phyloP scores from a whole-genome alignment of 2,113 vertebrate genomes.

The Pterocles gutturalis region DNA sequence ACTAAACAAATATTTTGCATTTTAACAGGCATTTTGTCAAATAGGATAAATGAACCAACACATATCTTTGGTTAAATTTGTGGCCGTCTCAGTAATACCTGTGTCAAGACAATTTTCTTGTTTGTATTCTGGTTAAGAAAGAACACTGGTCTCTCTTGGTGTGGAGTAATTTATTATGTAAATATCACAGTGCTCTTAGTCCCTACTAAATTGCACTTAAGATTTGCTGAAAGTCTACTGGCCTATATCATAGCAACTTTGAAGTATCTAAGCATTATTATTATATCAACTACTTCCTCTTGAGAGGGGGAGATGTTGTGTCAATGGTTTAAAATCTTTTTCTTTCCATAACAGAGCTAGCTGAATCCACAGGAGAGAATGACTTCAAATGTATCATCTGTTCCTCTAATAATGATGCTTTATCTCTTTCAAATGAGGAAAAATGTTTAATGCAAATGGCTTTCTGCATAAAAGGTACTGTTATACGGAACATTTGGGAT shows the following conservation, averaged over 20 bases:
- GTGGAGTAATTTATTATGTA: not conserved
- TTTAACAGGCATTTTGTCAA: not conserved
- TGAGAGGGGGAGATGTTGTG: not conserved
- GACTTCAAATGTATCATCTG: not conserved
- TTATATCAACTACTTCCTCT: not conserved
- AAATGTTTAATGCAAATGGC: constrained; percentile 27
- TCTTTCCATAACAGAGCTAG: not conserved
- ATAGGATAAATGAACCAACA: not conserved
- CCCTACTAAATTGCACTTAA: not conserved
- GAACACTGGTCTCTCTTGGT: not conserved
- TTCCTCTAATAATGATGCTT: constrained; percentile 27
- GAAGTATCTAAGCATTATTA: not conserved
- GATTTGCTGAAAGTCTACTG: not conserved
- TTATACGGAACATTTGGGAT: not conserved
- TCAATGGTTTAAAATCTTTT: not conserved
- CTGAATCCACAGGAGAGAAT: constrained; percentile 13
- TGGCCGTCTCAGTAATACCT: not conserved
- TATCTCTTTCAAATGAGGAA: constrained; percentile 21
- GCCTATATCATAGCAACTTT: not conserved
- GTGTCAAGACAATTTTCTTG: not conserved
- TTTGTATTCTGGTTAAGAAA: not conserved
- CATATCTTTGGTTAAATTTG: not conserved
- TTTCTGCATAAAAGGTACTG: not conserved
- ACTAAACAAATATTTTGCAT: not conserved
- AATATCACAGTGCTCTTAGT: not conserved